A percentile compares a stretch with the other conserved stretches of the same genome.
Evolutionary conservation across 2,888 invertebrate genomes (phyloP).

Genomic region (Eilema depressum): DNA sequence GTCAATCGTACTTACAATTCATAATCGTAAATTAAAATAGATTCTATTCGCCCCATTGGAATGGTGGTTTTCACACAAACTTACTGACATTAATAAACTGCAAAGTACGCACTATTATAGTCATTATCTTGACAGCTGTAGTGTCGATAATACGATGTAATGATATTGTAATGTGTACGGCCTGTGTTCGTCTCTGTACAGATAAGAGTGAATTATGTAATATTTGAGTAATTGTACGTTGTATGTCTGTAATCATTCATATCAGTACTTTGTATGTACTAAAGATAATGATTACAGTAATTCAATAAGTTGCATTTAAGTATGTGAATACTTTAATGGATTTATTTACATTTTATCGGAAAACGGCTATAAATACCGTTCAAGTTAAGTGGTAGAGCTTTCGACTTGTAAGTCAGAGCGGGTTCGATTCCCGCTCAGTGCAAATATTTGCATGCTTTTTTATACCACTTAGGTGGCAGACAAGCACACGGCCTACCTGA

Average conservation of each 20-base stretch:
- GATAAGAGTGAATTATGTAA: conserved; percentile 20
- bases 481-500: too few relatives aligned
- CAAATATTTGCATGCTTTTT: too few relatives aligned
- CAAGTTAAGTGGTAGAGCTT: neutral
- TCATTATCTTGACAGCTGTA: neutral
- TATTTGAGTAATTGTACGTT: conserved; percentile 17
- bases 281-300: conserved; percentile 33
- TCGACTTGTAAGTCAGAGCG: too few relatives aligned
- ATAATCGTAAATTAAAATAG: conserved; percentile 1
- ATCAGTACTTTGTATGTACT: conserved; percentile 5
- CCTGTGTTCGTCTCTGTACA: neutral
- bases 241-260: conserved; percentile 16
- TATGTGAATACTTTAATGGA: neutral
- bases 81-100: neutral
- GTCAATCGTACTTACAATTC: neutral
- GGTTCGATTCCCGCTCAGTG: too few relatives aligned
- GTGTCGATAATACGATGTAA: conserved; percentile 4
- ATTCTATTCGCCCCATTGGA: conserved; percentile 12
- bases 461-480: too few relatives aligned
- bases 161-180: neutral
- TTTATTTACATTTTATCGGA: neutral
- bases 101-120: neutral
- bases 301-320: conserved; percentile 23
- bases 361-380: neutral
- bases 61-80: conserved; percentile 27